A percentile compares a stretch with the other conserved stretches of the same genome.
These are phyloP conservation scores for Helobdella robusta DNA, from an alignment of 2,888 invertebrate species.

Conservation along the genomic window DNA sequence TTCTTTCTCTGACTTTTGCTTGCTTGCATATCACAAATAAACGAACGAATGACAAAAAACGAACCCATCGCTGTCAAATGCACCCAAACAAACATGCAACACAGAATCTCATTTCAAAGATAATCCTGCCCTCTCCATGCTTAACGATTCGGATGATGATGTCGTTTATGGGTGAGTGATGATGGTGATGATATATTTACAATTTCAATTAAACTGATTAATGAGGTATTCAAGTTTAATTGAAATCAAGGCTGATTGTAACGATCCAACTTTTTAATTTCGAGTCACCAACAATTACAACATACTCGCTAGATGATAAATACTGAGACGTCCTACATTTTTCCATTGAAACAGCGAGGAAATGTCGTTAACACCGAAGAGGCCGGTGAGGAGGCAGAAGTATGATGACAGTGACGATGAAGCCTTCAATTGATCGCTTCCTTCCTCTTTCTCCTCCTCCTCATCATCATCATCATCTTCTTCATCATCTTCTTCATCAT, in stretches of 20 bases:
- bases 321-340: not conserved
- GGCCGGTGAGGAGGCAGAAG: constrained; percentile 3
- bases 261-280: too few species aligned
- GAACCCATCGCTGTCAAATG: too few species aligned
- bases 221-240: too few species aligned
- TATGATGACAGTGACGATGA: constrained; percentile 38
- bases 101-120: constrained; percentile 84
- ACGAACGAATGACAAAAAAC: too few species aligned
- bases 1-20: too few species aligned
- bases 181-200: too few species aligned
- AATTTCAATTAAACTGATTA: too few species aligned
- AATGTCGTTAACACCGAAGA: constrained; percentile 31
- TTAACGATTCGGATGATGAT: constrained; percentile 88
- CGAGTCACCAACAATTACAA: too few species aligned
- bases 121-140: constrained; percentile 94
- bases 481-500: not conserved
- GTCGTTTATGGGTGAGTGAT: constrained; percentile 70
- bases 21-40: too few species aligned
- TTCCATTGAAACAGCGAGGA: constrained; percentile 36
- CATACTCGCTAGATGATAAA: too few species aligned
- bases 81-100: constrained; percentile 34
- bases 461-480: not conserved
- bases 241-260: too few species aligned
- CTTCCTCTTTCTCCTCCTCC: not conserved
- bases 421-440: constrained; percentile 33